Base-by-base conservation (phyloP, 2,113 vertebrate genomes). In the Neolamprologus fasciatus region DNA sequence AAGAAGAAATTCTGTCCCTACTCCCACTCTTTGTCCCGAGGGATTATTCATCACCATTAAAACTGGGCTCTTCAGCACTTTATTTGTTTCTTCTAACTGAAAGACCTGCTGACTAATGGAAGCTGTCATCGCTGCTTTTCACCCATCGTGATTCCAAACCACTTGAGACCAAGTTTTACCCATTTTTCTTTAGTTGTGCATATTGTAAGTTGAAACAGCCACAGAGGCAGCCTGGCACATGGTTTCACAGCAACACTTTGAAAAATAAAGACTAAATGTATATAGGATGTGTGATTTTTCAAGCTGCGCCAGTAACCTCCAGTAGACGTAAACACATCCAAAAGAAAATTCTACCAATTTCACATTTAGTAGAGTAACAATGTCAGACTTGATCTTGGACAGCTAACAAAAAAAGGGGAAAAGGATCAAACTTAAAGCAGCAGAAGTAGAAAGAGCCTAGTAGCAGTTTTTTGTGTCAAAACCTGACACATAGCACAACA, bases 101-200 rank as follows among this genome's bases (percentile, higher is more conserved):
- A 88, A 82, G 83, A 90, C 88, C 80, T 53, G 80, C 90, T 94
- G 89, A 92, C 90, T 91, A 92, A 95, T 92, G 90, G 86, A 78
- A 66, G 84, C 88, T 91, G 90, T 90, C 87, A 89, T 92, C 63
- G 17, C 81, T 85, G 84, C 78, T 11, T 87, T 88, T 87, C 84
- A 86, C 89, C 85, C 53, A 86, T 81, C 81, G 71, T 80, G 81
- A 92, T 51, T 89, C 50, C 9, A 28, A 81, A 80, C 63, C 78
- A 82, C 83, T 83, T 7, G 53, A 91, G 86, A 91, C 76, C 19
- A 35, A 2, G 19, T 84, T 84, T 80, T 17, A 12, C 26, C 33
- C 11, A 31, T 4, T 11, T 37, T 68, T 47, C 31, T 31, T 40
- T 23, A 33, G 4, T 21, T 53, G 76, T 82, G n/a, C n/a, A 58